Percentiles rank a stretch among this genome's conserved stretches.
Evolutionary conservation across 2,888 invertebrate species (phyloP).

Genomic region (Tenthredo notha): DNA sequence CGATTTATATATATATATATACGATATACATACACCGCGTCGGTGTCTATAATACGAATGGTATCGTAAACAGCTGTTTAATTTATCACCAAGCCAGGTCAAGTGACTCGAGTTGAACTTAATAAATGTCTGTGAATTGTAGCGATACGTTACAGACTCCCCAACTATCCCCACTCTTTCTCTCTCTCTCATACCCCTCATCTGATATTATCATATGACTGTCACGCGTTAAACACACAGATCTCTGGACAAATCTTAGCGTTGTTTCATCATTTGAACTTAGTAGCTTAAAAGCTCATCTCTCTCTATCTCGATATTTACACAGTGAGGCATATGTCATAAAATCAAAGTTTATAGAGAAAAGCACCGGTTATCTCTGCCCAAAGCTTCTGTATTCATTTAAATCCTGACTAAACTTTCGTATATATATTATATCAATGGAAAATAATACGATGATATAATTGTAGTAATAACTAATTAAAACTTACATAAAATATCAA

Average conservation of each 20-base stretch:
- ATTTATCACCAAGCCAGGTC: conserved; percentile 35
- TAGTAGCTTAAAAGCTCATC: background rate
- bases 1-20: background rate
- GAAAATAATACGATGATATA: background rate
- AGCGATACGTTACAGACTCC: background rate
- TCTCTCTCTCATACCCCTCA: background rate
- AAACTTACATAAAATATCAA: background rate
- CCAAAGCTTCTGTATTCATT: background rate
- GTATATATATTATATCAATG: background rate
- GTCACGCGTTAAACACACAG: background rate
- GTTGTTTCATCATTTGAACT: background rate
- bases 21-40: background rate
- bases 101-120: conserved; percentile 47
- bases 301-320: background rate
- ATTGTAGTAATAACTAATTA: background rate
- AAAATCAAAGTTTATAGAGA: background rate
- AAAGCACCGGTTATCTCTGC: background rate
- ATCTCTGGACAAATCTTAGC: background rate
- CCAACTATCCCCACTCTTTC: background rate
- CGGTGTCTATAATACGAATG: background rate
- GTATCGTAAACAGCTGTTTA: conserved; percentile 42
- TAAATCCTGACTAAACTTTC: background rate
- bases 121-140: conserved; percentile 36
- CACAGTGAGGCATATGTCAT: background rate
- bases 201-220: background rate